Conservation (phyloP, 2,113 vertebrate species). For the Gallinago media region DNA sequence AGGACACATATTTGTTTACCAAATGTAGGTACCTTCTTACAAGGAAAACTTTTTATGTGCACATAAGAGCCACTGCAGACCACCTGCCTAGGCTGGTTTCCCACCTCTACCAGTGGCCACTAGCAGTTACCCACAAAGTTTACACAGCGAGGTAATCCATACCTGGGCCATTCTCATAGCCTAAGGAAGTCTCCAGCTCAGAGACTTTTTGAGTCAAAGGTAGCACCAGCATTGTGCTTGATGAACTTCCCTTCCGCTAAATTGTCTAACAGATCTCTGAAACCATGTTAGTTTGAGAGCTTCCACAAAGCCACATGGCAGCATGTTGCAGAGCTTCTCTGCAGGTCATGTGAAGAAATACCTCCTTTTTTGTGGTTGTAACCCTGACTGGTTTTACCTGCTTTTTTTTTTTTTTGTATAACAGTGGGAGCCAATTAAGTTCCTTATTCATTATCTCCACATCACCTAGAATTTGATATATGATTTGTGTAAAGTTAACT, state of each 20-base stretch:
- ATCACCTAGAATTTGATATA: not conserved
- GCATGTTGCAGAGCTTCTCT: not conserved
- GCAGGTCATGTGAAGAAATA: not conserved
- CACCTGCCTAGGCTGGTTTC: not conserved
- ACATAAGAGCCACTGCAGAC: not conserved
- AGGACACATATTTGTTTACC: not conserved
- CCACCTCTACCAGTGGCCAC: not conserved
- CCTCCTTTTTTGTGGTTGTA: not conserved
- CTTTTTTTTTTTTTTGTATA: not conserved
- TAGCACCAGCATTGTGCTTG: not conserved
- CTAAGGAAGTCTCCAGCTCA: not conserved
- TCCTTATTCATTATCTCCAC: not conserved
- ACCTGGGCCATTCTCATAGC: not conserved
- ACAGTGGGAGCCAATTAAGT: not conserved
- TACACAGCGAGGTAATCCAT: rapidly evolving
- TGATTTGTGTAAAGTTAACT: not conserved
- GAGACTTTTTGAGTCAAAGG: not conserved
- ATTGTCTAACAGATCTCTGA: not conserved
- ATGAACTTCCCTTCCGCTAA: not conserved
- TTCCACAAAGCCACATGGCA: not conserved
- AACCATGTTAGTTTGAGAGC: not conserved
- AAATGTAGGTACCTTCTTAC: not conserved
- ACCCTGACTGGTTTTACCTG: not conserved
- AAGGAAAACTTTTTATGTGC: not conserved
- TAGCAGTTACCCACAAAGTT: not conserved